Evolutionary conservation across 2,113 vertebrate species (phyloP), one percentile per base, ranked within the genome.

Genomic region (Cochlearius cochlearius): DNA sequence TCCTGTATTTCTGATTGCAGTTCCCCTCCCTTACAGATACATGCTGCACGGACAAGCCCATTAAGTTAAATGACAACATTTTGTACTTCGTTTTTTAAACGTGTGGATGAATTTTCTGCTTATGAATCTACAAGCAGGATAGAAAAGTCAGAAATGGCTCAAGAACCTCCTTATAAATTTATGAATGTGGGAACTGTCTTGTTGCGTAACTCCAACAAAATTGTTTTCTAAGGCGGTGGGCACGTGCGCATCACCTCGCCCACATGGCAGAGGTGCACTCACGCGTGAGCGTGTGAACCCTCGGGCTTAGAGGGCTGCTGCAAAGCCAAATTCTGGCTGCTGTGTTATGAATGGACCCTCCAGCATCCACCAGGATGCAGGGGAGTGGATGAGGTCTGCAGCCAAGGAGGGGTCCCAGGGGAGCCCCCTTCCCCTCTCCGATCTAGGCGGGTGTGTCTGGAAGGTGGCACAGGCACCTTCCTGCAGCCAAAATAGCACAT

Each of bases 191-290:
- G 34, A 72, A n/a, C 36, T 82, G 39, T 68, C 32, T 36, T 71
- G 15, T 60, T 78, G 56, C 3, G 3, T 52, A 34, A 79, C 43
- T 94, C 50, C 34, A 50, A n/a, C n/a, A 58, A n/a, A 73, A 47
- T 18, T n/a, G 22, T 30, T 73, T 76, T 60, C 0, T 8, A 4
- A 56, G 39, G 55, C 0, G 0, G 12, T 34, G 74, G 32, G 32
- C 1, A 3, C 0, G 0, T 41, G 45, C 47, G n/a, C n/a, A 41
- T 86, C 0, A 0, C 76, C 43, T 91, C 45, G 41, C 49, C 21
- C 62, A 21, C 23, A 5, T 0, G 10, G 29, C 59, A 73, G 38
- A 66, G 58, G 12, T 59, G 58, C 45, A 9, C 32, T 84, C 27
- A 3, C 11, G 22, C 1, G 0, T 2, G 3, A 82, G 26, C 1